Evolutionary conservation across 1,140 invertebrate genomes (phyloP).

Genomic region (Archegozetes longisetosus): DNA sequence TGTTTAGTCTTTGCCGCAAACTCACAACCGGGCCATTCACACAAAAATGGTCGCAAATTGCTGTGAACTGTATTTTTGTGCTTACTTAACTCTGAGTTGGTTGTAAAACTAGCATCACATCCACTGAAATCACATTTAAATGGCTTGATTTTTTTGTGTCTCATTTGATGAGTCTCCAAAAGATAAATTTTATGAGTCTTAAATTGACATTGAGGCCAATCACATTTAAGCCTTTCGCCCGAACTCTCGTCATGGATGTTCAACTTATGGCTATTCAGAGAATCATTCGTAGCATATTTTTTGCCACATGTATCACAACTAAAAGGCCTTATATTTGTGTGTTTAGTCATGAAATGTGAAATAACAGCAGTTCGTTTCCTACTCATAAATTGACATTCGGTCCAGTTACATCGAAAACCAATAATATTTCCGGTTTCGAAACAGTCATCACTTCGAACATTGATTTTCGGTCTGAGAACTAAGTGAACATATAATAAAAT

Average conservation of each 20-base stretch:
- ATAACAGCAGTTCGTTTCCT: too few relatives aligned
- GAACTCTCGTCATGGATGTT: background rate
- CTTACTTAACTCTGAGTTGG: background rate
- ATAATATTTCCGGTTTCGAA: too few relatives aligned
- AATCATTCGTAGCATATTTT: background rate
- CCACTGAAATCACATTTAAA: background rate
- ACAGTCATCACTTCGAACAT: too few relatives aligned
- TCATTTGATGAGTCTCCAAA: background rate
- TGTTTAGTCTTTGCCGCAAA: slow-evolving; percentile 33
- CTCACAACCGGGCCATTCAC: slow-evolving; percentile 75
- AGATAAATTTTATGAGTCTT: background rate
- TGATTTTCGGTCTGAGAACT: too few relatives aligned
- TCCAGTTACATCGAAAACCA: too few relatives aligned
- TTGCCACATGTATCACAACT: too few relatives aligned
- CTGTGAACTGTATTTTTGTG: slow-evolving; percentile 5
- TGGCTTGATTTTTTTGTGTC: background rate
- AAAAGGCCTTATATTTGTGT: too few relatives aligned
- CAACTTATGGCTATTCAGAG: background rate
- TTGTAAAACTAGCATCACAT: background rate
- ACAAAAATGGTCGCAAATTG: slow-evolving; percentile 47
- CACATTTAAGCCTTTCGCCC: background rate
- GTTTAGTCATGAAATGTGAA: too few relatives aligned
- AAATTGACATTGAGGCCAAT: background rate
- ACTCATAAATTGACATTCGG: too few relatives aligned
- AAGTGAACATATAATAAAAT: too few relatives aligned